A percentile compares a stretch with the other conserved stretches of the same genome.
These are phyloP conservation scores for Saiga tatarica DNA, from an alignment of 2,113 vertebrate species.

Conservation along the genomic window DNA sequence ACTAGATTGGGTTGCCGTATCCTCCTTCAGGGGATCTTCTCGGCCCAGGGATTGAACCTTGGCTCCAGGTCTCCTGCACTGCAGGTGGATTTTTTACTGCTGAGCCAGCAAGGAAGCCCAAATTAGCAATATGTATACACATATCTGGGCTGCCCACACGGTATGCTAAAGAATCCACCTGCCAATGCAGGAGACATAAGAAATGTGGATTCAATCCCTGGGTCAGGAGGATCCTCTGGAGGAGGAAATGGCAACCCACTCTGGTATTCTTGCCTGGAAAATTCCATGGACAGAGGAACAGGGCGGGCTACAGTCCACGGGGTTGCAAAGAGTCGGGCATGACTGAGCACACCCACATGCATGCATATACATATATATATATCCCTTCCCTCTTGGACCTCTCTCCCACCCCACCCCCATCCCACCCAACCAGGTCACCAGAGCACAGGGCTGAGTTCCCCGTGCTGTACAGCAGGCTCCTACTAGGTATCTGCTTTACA, in stretches of 20 bases:
- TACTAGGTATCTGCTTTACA: not conserved
- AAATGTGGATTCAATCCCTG: not conserved
- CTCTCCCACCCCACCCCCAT: not conserved
- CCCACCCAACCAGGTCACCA: not conserved
- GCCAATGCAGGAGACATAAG: not conserved
- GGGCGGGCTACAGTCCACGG: fast-evolving
- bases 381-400: not conserved
- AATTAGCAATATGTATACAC: not conserved
- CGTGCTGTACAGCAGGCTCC: not conserved
- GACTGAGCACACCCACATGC: not conserved
- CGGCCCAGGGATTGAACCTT: not conserved
- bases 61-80: not conserved
- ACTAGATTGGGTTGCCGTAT: not conserved
- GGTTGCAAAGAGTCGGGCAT: not conserved
- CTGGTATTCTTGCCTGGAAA: not conserved
- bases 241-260: not conserved
- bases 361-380: not conserved
- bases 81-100: not conserved
- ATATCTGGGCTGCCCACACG: not conserved
- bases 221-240: not conserved
- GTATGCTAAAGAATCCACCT: not conserved
- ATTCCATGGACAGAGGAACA: not conserved
- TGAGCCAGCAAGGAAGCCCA: not conserved
- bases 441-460: not conserved
- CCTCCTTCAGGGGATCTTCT: not conserved